These are phyloP conservation scores for Epirrhoe tristata DNA, from an alignment of 2,888 invertebrate genomes.

Conservation along the genomic window DNA sequence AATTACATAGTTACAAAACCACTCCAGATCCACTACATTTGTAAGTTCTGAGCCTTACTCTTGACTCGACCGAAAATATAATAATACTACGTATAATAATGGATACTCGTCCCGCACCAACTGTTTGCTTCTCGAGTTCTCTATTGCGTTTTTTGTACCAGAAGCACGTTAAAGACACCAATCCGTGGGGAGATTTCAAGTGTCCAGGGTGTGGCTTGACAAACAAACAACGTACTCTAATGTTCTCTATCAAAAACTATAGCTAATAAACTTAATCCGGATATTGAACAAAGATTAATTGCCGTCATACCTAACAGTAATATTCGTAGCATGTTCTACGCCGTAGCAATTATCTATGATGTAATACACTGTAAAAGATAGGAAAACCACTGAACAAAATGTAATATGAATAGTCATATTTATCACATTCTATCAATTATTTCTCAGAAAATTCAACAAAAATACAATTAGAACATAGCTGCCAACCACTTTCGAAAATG, in stretches of 20 bases:
- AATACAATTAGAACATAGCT: background rate
- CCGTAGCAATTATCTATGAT: slow-evolving; percentile 10
- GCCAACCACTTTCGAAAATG: slow-evolving; percentile 44
- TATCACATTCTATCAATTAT: background rate
- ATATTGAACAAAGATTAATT: too few relatives aligned
- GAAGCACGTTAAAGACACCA: too few relatives aligned
- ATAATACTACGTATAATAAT: too few relatives aligned
- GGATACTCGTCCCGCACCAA: too few relatives aligned
- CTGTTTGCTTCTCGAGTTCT: too few relatives aligned
- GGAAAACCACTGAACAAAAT: background rate
- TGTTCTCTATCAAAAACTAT: too few relatives aligned
- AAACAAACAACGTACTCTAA: too few relatives aligned
- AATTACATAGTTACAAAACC: slow-evolving; percentile 42
- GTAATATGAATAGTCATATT: background rate
- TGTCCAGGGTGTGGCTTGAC: too few relatives aligned
- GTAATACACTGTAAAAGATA: background rate
- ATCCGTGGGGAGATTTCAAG: too few relatives aligned
- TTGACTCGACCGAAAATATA: background rate
- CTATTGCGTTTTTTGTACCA: too few relatives aligned
- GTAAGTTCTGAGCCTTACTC: slow-evolving; percentile 7
- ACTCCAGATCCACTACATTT: slow-evolving; percentile 38
- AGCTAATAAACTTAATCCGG: too few relatives aligned
- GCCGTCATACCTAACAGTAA: background rate
- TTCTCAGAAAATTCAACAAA: slow-evolving; percentile 7
- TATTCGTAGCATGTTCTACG: slow-evolving; percentile 10